Base-by-base conservation (phyloP, 2,113 vertebrate genomes). In the Nannobrachium achirus region DNA sequence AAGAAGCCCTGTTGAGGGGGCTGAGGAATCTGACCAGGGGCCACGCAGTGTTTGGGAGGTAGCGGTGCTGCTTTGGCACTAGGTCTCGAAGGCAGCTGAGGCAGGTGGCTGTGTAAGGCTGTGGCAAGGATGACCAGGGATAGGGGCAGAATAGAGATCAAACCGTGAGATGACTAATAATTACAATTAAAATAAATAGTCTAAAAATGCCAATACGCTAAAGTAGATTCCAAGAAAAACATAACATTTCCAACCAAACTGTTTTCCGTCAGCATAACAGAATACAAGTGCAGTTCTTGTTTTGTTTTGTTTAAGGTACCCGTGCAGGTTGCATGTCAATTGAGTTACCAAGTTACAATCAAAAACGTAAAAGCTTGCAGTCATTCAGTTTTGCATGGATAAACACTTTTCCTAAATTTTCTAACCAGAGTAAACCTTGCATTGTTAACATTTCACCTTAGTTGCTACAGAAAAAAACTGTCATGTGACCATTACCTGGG, bases 81-180 rank as follows among this genome's bases (percentile, higher is more conserved):
- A 57, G 80, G 75, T 70, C 75, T 78, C 18, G 82, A 74, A 10
- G 82, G 84, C 68, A 81, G 80, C 57, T 59, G 73, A 55, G 75
- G 80, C 68, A 81, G 75, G 51, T 58, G 57, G 49, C 62, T 78
- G 67, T 83, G 82, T 56, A 77, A 78, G 20, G 75, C 82, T 81
- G 67, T 25, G 38, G 13, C 25, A 60, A 33, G 55, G 61, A 10
- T 19, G 15, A 33, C 33, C 25, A 16, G 18, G 42, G 40, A 15
- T 10, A 18, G 25, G n/a, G 60, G 42, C 59, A 25, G 51, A 52
- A 69, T 20, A 19, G 18, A 8, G n/a, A 52, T 16, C n/a, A n/a
- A n/a, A n/a, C 3, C 6, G 25, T 33, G 25, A 33, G 25, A 33
- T 33, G 25, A 33, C 25, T 33, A 33, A 33, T 33, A 3, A 1